A percentile compares a stretch with the other conserved stretches of the same genome.
Evolutionary conservation across 1,140 invertebrate genomes (phyloP).

Genomic region (Macrobrachium rosenbergii): DNA sequence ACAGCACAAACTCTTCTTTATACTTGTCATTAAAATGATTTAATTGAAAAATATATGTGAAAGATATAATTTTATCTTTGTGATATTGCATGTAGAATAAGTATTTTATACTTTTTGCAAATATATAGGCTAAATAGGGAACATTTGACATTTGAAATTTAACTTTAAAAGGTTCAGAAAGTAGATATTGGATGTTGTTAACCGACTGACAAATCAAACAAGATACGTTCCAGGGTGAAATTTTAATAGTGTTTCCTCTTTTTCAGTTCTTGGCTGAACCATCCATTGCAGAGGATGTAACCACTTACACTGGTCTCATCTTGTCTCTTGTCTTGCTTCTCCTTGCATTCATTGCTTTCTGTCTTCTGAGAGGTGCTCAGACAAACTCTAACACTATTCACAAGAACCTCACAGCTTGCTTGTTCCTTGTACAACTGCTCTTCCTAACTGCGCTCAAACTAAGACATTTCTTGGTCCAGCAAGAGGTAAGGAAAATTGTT

Average conservation of each 20-base stretch:
- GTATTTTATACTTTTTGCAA: neutral
- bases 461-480: slow-evolving; percentile 77
- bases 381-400: slow-evolving; percentile 96
- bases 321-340: slow-evolving; percentile 80
- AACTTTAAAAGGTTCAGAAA: no score
- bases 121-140: no score
- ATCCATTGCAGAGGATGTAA: slow-evolving; percentile 85
- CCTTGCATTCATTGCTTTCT: slow-evolving; percentile 79
- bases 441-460: slow-evolving; percentile 90
- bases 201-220: no score
- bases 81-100: neutral
- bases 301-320: slow-evolving; percentile 87
- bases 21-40: no score
- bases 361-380: slow-evolving; percentile 81
- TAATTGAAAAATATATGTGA: no score
- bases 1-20: no score
- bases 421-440: slow-evolving; percentile 87
- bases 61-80: no score
- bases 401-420: slow-evolving; percentile 90
- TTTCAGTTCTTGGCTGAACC: slow-evolving; percentile 81
- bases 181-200: no score
- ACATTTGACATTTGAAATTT: no score
- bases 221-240: neutral
- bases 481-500: slow-evolving; percentile 70
- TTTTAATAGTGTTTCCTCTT: neutral